phyloP scores from a whole-genome alignment of 2,113 vertebrate species.

The Pleuronectes platessa region DNA sequence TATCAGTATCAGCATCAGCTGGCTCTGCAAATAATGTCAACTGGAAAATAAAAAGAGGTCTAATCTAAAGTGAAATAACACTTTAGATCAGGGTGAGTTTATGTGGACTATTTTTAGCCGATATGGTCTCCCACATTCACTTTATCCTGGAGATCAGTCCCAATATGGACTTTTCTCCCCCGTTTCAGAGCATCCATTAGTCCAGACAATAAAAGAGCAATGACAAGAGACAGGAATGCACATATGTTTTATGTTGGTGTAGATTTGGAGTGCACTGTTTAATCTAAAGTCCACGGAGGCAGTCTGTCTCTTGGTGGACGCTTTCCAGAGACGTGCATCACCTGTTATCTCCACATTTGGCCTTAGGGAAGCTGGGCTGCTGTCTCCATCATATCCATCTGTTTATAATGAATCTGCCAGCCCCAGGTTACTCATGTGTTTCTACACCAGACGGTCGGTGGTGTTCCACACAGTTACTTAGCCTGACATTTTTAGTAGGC shows the following conservation, averaged over 20 bases:
- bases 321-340: constrained; percentile 65
- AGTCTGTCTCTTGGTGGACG: constrained; percentile 47
- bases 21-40: neutral
- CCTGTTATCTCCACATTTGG: constrained; percentile 67
- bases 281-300: constrained; percentile 41
- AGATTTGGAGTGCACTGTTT: constrained; percentile 60
- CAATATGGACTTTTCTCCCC: constrained; percentile 63
- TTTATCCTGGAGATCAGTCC: constrained; percentile 55
- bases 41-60: neutral
- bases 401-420: constrained; percentile 48
- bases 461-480: neutral
- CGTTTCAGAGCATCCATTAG: constrained; percentile 51
- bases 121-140: constrained; percentile 17
- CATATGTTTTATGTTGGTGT: constrained; percentile 64
- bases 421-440: constrained; percentile 28
- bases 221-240: constrained; percentile 48
- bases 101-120: constrained; percentile 60
- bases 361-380: constrained; percentile 11
- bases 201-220: constrained; percentile 56
- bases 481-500: constrained; percentile 25
- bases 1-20: neutral
- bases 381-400: constrained; percentile 40
- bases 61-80: constrained; percentile 15
- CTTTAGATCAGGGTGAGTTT: constrained; percentile 45
- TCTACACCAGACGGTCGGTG: neutral